phyloP scores from a whole-genome alignment of 1,140 invertebrate genomes.

The Penaeus chinensis region DNA sequence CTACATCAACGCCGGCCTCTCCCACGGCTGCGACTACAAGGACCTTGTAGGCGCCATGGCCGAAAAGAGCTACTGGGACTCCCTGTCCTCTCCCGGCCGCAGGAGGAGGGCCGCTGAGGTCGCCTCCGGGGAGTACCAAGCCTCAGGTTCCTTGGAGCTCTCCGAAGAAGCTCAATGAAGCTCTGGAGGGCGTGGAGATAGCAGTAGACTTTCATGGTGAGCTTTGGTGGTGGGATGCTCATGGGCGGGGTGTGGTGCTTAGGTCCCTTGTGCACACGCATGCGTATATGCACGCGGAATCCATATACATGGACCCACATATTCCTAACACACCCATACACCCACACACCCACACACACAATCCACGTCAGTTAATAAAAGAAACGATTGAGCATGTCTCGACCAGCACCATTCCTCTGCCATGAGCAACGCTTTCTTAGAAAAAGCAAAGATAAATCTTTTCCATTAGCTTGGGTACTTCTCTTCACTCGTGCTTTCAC shows the following conservation, averaged over 20 bases:
- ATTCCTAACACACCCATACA: too few relatives aligned
- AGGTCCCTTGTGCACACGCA: background rate
- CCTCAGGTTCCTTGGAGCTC: constrained; percentile 9
- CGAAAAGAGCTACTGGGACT: constrained; percentile 67
- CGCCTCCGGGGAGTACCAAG: background rate
- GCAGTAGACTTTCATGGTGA: constrained; percentile 15
- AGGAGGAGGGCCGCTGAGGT: constrained; percentile 59
- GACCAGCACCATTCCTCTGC: too few relatives aligned
- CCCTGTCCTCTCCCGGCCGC: constrained; percentile 66
- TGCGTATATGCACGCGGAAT: background rate
- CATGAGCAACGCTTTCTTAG: too few relatives aligned
- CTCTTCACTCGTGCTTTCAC: too few relatives aligned
- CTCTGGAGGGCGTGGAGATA: background rate
- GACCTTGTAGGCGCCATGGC: constrained; percentile 67
- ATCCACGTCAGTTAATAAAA: too few relatives aligned
- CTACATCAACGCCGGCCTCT: constrained; percentile 69
- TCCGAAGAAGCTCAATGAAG: constrained; percentile 8
- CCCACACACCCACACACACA: too few relatives aligned
- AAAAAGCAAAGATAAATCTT: too few relatives aligned
- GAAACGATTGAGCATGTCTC: too few relatives aligned
- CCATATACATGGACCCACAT: too few relatives aligned
- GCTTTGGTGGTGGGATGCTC: constrained; percentile 8
- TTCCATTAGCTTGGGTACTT: too few relatives aligned
- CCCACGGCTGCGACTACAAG: constrained; percentile 69
- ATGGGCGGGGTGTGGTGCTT: background rate